Evolutionary conservation across 1,140 invertebrate species (phyloP), one percentile per base, ranked within the genome.

Genomic region (Latrodectus geometricus): DNA sequence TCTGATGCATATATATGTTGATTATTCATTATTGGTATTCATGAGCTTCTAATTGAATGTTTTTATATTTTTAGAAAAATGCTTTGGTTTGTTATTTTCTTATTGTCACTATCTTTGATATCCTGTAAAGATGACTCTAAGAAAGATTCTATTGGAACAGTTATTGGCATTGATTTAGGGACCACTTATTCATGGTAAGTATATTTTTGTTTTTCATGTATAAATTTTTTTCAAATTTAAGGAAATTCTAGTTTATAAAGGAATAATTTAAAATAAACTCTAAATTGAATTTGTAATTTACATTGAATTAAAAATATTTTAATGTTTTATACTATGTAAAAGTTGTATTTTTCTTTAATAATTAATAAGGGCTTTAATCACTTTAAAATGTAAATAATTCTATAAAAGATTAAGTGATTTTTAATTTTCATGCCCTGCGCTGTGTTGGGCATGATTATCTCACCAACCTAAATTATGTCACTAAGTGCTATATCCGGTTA

Each of bases 171-270:
- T 92, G 98, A 99, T 94, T 94, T 99, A 90, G 98, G 98, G 91
- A 99, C 98, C 87, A 99, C 98, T 73, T 99, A 99, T 91, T 99
- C 98, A 88, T 99, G 97, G 97, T 98, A 93, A 95, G 93, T 92
- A 66, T 74, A 35, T 35, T 35, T 35, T 35, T 35, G 5, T 35
- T 35, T 35, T 35, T 35, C 35, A 35, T 35, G 35, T 5, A 35
- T 35, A 35, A 35, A 35, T 1, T 3, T 1, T n/a, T 35, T 35
- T 35, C 35, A 35, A 35, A 5, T 35, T 5, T 35, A 35, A 35
- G 35, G 5, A 35, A 5, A 35, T 35, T 35, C 35, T 35, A 5
- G 5, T 35, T 35, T 35, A 35, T 35, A 35, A 35, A 35, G 5
- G 35, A 3, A 35, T 35, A 35, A 35, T 35, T 35, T 35, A 35